phyloP scores from a whole-genome alignment of 2,888 invertebrate genomes.

The Sphaerophoria rueppellii region DNA sequence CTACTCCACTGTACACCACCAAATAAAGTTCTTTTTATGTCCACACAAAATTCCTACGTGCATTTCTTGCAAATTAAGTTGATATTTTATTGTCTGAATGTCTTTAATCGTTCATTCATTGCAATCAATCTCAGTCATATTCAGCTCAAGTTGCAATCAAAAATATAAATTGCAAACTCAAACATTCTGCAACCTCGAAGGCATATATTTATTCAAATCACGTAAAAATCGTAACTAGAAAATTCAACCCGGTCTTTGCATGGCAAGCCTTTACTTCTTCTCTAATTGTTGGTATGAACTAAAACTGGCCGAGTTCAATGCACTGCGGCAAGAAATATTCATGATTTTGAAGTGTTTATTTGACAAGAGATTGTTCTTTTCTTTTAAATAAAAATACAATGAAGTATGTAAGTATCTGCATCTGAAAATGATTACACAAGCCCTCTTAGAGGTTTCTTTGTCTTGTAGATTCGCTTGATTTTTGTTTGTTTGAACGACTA shows the following conservation, averaged over 20 bases:
- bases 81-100: slow-evolving; percentile 20
- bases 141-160: slow-evolving; percentile 30
- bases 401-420: no score
- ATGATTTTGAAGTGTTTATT: no score
- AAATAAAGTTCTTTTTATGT: slow-evolving; percentile 39
- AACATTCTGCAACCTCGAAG: slow-evolving; percentile 54
- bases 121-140: slow-evolving; percentile 27
- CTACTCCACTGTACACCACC: neutral
- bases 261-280: slow-evolving; percentile 15
- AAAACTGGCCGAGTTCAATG: slow-evolving; percentile 30
- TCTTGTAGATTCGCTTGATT: no score
- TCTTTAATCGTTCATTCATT: slow-evolving; percentile 9
- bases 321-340: no score
- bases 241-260: slow-evolving; percentile 28
- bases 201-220: slow-evolving; percentile 57
- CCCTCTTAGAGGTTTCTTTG: no score
- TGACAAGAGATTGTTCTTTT: no score
- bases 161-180: slow-evolving; percentile 48
- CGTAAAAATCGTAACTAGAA: slow-evolving; percentile 51
- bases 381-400: no score
- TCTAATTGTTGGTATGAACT: slow-evolving; percentile 11
- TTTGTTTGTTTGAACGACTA: no score
- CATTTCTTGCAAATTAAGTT: slow-evolving; percentile 21
- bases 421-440: no score
- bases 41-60: slow-evolving; percentile 49